Conservation (phyloP, 2,113 vertebrate genomes). For the Malaclemys terrapin region DNA sequence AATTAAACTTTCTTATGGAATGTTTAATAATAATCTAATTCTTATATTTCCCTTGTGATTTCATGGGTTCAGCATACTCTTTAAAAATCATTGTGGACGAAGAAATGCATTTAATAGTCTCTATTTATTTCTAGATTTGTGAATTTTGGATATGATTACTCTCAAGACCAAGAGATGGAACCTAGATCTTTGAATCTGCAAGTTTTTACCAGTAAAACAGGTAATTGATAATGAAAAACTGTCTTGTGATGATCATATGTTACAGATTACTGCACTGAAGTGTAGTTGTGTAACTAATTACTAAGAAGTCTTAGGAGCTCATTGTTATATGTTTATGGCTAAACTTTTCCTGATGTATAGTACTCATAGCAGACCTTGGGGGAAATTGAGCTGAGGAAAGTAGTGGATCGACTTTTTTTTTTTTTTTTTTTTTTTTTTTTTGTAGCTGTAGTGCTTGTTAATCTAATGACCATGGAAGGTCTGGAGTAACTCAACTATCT, state of each 20-base stretch:
- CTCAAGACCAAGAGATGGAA: constrained; percentile 70
- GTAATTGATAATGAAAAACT: constrained; percentile 70
- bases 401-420: background rate
- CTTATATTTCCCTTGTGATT: background rate
- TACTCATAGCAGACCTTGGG: background rate
- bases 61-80: background rate
- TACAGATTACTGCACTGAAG: background rate
- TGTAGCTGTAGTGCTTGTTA: background rate
- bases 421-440: background rate
- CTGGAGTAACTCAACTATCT: background rate
- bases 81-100: background rate
- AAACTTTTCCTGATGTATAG: background rate
- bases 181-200: constrained; percentile 79
- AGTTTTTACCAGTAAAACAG: constrained; percentile 90
- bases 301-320: background rate
- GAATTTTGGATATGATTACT: constrained; percentile 88
- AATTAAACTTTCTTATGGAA: background rate
- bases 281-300: background rate
- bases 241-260: background rate
- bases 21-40: background rate
- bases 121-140: constrained; percentile 82
- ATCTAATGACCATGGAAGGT: background rate
- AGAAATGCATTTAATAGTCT: constrained; percentile 16
- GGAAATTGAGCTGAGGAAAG: background rate
- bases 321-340: background rate